Conservation (phyloP, 2,113 vertebrate genomes). For the Agapornis roseicollis region DNA sequence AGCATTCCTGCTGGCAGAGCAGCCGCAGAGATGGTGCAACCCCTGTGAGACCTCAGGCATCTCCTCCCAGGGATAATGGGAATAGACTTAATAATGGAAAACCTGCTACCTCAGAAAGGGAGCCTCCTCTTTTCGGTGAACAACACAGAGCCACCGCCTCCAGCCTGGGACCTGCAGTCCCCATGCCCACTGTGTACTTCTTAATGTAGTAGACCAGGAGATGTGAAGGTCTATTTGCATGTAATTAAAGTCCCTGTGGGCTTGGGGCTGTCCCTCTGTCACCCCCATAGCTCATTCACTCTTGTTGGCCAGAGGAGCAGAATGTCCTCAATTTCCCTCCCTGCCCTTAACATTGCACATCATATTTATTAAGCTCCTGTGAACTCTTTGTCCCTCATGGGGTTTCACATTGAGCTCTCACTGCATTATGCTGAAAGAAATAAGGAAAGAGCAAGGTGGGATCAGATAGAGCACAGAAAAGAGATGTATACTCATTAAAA, state of each 20-base stretch:
- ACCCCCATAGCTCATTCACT: not conserved
- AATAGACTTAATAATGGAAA: not conserved
- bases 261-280: not conserved
- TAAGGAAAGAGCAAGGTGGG: not conserved
- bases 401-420: not conserved
- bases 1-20: not conserved
- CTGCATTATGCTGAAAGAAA: not conserved
- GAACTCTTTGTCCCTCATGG: not conserved
- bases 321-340: not conserved
- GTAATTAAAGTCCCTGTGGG: fast-evolving
- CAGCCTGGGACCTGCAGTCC: not conserved
- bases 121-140: not conserved
- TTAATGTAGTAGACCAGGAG: not conserved
- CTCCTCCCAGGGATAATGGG: not conserved
- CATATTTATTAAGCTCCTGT: not conserved
- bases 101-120: not conserved
- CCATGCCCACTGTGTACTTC: fast-evolving
- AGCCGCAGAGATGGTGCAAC: not conserved
- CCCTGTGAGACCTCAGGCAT: not conserved
- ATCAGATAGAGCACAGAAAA: not conserved
- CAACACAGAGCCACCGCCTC: not conserved
- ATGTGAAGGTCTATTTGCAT: not conserved
- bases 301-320: not conserved
- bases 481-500: not conserved
- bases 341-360: not conserved